Base-by-base conservation (phyloP, 2,888 invertebrate genomes). In the Saturnia pavonia region DNA sequence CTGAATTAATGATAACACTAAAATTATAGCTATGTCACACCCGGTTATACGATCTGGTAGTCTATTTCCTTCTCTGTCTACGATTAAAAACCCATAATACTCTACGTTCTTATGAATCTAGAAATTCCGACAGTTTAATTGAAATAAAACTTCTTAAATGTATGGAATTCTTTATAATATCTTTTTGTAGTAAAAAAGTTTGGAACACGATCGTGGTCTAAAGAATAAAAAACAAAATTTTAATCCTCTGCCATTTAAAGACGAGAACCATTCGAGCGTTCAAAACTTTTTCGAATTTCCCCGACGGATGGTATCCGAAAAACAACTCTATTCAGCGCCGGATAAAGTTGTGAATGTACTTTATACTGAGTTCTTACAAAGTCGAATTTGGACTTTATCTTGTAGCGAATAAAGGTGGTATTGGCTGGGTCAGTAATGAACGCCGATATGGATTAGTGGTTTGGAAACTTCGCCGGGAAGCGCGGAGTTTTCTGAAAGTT, bases 371-470 rank as follows among this genome's bases (percentile, higher is more conserved):
- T 27, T 6, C 22, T 54, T 12, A 43, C 43, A 67, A 70, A 70
- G 54, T 70, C 40, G 43, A 70, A 70, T 65, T 40, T 67, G 72
- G 76, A 79, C 81, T 81, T 79, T 85, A 84, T 80, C 73, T 51
- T 72, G 71, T 74, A 72, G 74, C 69, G 27, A 19, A 73, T 85
- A 86, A 82, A 85, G 88, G 85, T 82, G 79, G 77, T 80, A 85
- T 87, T 85, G 81, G 85, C 76, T 77, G 75, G 79, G 81, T 78
- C 78, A 78, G 82, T 83, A 82, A 78, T 73, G 78, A 84, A 85
- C 82, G 88, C 86, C 81, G 79, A 83, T 87, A 85, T 84, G 83
- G 88, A 89, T 89, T 88, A 87, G 88, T 82, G 85, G 85, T 83
- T 72, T 76, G 78, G 78, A 79, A 83, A 78, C 82, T 80, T 70